phyloP scores from a whole-genome alignment of 2,113 vertebrate genomes.

The Phyllopteryx taeniolatus region DNA sequence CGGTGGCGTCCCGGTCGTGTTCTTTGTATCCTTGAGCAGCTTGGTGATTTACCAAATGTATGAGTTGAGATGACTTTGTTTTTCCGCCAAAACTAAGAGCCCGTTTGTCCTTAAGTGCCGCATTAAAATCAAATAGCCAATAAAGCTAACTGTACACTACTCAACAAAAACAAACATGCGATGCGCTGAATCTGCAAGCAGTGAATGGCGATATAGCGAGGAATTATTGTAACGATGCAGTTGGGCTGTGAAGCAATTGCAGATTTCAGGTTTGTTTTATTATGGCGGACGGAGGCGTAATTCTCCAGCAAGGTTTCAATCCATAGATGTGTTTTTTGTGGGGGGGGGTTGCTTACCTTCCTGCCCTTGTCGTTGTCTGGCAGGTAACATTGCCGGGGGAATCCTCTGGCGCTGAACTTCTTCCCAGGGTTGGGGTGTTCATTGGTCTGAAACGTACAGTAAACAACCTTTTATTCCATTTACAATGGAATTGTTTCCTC shows the following conservation, averaged over 20 bases:
- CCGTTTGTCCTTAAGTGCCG: too few relatives aligned
- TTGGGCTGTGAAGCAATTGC: neutral
- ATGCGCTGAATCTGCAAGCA: too few relatives aligned
- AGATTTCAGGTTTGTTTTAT: neutral
- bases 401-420: slow-evolving; percentile 92
- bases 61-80: too few relatives aligned
- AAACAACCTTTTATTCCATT: slow-evolving; percentile 10
- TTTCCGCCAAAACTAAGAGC: too few relatives aligned
- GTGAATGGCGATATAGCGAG: too few relatives aligned
- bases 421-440: slow-evolving; percentile 93
- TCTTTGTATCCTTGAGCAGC: too few relatives aligned
- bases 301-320: neutral
- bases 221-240: too few relatives aligned
- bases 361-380: slow-evolving; percentile 91
- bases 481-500: slow-evolving; percentile 18
- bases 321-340: neutral
- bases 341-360: slow-evolving; percentile 72
- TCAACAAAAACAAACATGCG: too few relatives aligned
- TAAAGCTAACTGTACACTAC: too few relatives aligned
- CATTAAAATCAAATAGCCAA: too few relatives aligned
- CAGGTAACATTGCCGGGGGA: slow-evolving; percentile 95
- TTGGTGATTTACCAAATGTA: too few relatives aligned
- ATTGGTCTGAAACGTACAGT: slow-evolving; percentile 74
- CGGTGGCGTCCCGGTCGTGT: too few relatives aligned
- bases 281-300: neutral